These are phyloP conservation scores for Pluvialis apricaria DNA, from an alignment of 2,113 vertebrate genomes.

Conservation along the genomic window DNA sequence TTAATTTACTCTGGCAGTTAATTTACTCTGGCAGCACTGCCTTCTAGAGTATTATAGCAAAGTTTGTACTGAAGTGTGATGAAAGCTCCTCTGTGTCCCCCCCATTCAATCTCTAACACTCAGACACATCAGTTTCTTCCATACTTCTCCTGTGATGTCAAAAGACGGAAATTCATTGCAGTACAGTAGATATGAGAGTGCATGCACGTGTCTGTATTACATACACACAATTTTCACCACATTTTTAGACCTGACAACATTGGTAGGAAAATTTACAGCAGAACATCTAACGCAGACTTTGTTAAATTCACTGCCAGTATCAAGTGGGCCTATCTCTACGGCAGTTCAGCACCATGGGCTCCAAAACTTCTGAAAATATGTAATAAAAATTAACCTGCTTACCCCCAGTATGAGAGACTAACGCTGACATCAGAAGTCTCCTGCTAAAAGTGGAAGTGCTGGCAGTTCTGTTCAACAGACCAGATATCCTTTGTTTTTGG, in stretches of 20 bases:
- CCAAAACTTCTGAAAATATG: not conserved
- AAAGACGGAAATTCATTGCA: not conserved
- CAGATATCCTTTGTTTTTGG: not conserved
- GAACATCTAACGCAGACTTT: not conserved
- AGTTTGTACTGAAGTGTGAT: not conserved
- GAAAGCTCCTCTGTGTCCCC: not conserved
- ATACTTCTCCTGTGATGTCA: not conserved
- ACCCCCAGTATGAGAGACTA: not conserved
- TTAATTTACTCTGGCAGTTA: not conserved
- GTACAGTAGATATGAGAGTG: not conserved
- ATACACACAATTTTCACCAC: not conserved
- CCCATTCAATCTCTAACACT: not conserved
- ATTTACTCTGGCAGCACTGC: not conserved
- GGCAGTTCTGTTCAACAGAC: not conserved
- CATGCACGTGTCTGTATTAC: not conserved
- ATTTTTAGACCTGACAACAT: not conserved
- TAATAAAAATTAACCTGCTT: not conserved
- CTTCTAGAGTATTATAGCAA: not conserved
- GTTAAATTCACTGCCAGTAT: not conserved
- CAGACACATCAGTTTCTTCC: not conserved
- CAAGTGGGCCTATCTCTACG: not conserved
- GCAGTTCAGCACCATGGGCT: rapidly evolving
- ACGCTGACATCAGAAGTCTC: not conserved
- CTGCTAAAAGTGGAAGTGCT: not conserved
- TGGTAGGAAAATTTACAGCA: not conserved